These are phyloP conservation scores for Agriotes lineatus DNA, from an alignment of 2,888 invertebrate species.

Conservation along the genomic window DNA sequence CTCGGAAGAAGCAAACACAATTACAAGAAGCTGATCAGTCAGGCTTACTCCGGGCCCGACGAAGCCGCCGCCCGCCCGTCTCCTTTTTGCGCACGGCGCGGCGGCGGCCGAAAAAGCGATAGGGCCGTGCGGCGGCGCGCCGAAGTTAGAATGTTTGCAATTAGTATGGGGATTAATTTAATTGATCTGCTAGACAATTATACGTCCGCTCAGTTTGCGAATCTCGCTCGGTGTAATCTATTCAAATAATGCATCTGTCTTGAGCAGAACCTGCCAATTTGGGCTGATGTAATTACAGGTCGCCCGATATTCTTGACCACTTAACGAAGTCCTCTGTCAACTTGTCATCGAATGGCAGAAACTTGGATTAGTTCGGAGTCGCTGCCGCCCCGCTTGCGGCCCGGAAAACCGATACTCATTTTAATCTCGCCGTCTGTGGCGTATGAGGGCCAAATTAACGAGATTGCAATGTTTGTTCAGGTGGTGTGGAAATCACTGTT, in stretches of 20 bases:
- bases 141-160: constrained; percentile 41
- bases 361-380: not conserved
- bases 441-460: too few species aligned
- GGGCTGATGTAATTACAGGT: constrained; percentile 9
- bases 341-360: not conserved
- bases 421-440: too few species aligned
- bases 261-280: constrained; percentile 28
- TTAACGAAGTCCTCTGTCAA: constrained; percentile 4
- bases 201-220: constrained; percentile 40
- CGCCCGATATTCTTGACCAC: constrained; percentile 23
- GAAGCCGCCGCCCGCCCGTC: constrained; percentile 29
- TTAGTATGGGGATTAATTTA: constrained; percentile 43
- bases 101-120: constrained; percentile 17
- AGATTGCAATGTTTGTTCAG: too few species aligned
- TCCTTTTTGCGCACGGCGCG: constrained; percentile 7
- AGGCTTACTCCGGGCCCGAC: constrained; percentile 41
- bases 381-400: too few species aligned
- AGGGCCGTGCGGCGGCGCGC: constrained; percentile 12
- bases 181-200: constrained; percentile 45
- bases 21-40: constrained; percentile 48
- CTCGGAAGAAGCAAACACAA: constrained; percentile 49
- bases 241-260: constrained; percentile 38
- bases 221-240: constrained; percentile 39
- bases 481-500: too few species aligned
- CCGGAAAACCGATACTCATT: too few species aligned